Conservation (phyloP, 2,113 vertebrate species). For the Microtus montanus region DNA sequence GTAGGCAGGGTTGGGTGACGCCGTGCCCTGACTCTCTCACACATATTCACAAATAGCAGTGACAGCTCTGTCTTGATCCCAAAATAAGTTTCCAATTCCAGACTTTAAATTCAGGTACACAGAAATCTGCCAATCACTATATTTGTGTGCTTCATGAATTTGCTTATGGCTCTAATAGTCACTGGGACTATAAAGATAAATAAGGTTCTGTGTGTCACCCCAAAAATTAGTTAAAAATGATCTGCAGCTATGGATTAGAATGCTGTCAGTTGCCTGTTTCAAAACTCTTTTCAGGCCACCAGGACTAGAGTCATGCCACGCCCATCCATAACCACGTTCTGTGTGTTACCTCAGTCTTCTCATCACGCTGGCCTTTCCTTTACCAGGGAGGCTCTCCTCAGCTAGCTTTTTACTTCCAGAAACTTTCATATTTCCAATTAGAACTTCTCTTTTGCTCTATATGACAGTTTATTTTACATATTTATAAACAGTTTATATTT, state of each 20-base stretch:
- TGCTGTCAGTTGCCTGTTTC: neutral
- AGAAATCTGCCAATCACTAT: neutral
- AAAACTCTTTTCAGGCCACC: no score
- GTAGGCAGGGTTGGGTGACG: neutral
- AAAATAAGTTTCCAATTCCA: constrained; percentile 6
- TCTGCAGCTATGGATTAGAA: neutral
- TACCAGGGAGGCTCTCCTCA: neutral
- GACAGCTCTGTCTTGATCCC: neutral
- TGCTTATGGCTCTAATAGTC: neutral
- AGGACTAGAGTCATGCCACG: no score
- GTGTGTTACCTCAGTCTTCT: neutral
- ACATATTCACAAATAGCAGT: neutral
- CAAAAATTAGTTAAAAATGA: neutral
- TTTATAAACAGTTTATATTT: neutral
- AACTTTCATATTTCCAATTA: neutral
- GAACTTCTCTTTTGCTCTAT: neutral
- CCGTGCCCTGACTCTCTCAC: rapidly evolving
- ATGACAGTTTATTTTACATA: neutral
- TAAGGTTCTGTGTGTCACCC: neutral
- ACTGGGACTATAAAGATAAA: neutral
- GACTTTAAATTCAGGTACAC: neutral
- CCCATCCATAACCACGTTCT: neutral
- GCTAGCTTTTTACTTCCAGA: neutral
- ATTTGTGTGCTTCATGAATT: neutral
- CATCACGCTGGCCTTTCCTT: neutral